Percentiles rank a stretch among this genome's conserved stretches.
Conservation (phyloP, 2,888 invertebrate genomes). For the Melitaea athalia region DNA sequence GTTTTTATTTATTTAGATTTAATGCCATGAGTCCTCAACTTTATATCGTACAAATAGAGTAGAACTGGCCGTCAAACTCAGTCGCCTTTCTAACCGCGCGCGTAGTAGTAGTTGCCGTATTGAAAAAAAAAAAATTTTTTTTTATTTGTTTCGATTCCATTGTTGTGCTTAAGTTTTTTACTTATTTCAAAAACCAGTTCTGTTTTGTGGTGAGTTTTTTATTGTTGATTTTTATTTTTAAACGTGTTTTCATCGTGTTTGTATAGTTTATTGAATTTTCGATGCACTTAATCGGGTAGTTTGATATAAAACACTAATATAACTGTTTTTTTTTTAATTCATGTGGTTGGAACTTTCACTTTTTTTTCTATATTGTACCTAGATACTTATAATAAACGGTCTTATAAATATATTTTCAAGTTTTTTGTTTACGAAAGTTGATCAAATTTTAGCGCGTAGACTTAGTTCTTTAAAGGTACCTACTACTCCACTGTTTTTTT, state of each 20-base stretch:
- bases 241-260: neutral
- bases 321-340: neutral
- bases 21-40: neutral
- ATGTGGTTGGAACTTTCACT: neutral
- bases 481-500: too few relatives aligned
- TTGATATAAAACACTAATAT: neutral
- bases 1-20: neutral
- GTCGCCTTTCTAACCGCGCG: slow-evolving; percentile 29
- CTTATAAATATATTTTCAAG: too few relatives aligned
- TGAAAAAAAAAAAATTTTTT: slow-evolving; percentile 2
- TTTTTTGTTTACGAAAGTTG: too few relatives aligned
- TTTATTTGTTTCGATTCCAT: slow-evolving; percentile 7
- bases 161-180: slow-evolving; percentile 9
- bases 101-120: slow-evolving; percentile 22
- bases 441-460: too few relatives aligned
- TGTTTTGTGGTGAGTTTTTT: slow-evolving; percentile 9
- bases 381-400: too few relatives aligned
- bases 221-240: neutral
- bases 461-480: too few relatives aligned
- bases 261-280: neutral
- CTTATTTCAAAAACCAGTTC: neutral
- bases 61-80: slow-evolving; percentile 18
- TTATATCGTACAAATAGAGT: slow-evolving; percentile 2
- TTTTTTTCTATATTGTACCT: neutral
- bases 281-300: neutral